These are phyloP conservation scores for Brachypterus glaber DNA, from an alignment of 2,888 invertebrate genomes.

Conservation along the genomic window DNA sequence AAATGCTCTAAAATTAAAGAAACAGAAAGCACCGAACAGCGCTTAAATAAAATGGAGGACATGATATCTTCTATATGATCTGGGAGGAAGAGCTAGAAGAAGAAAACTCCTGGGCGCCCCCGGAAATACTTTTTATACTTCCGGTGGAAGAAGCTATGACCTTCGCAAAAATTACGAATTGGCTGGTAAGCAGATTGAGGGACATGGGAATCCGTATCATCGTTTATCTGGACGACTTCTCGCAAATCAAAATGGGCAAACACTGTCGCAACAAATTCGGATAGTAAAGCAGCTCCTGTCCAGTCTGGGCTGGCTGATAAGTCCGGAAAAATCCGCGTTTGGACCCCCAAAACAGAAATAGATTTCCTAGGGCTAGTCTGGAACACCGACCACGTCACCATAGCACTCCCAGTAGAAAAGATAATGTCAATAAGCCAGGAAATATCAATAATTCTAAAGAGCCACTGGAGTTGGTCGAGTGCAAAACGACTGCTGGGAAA, in stretches of 20 bases:
- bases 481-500: constrained; percentile 11
- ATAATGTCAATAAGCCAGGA: neutral
- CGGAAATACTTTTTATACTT: too few relatives aligned
- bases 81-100: too few relatives aligned
- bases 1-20: too few relatives aligned
- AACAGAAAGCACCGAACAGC: too few relatives aligned
- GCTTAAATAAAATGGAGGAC: too few relatives aligned
- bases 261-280: neutral
- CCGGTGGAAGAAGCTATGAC: too few relatives aligned
- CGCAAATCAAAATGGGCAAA: neutral
- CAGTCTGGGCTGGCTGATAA: constrained; percentile 9
- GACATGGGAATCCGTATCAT: constrained; percentile 17
- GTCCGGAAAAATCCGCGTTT: constrained; percentile 5
- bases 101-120: too few relatives aligned
- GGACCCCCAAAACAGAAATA: neutral
- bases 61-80: too few relatives aligned
- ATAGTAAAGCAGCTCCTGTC: neutral
- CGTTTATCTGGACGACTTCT: constrained; percentile 23
- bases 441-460: too few relatives aligned
- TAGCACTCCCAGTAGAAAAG: constrained; percentile 5
- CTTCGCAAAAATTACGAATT: constrained; percentile 21
- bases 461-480: constrained; percentile 8
- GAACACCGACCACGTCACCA: constrained; percentile 2
- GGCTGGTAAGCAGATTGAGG: constrained; percentile 18
- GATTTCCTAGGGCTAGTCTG: constrained; percentile 9